These are phyloP conservation scores for Anthopleura sola DNA, from an alignment of 64 coral and sea anemone genomes.

Conservation along the genomic window DNA sequence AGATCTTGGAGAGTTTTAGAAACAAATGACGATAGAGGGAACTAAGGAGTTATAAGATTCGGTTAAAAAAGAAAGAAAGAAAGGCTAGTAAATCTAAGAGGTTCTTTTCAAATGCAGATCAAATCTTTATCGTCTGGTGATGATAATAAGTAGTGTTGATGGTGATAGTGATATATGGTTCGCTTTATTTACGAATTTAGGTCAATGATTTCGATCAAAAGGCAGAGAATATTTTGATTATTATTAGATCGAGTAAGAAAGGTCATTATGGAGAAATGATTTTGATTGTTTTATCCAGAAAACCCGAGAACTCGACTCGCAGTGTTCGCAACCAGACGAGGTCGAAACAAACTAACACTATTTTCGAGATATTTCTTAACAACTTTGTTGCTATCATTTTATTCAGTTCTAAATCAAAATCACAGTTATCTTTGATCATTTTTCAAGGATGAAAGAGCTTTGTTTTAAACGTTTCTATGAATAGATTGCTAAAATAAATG, in stretches of 20 bases:
- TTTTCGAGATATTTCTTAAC: background rate
- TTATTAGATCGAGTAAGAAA: background rate
- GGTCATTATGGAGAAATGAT: background rate
- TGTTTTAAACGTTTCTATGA: background rate
- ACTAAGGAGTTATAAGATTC: background rate
- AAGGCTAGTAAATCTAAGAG: background rate
- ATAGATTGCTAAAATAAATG: background rate
- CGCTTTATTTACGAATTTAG: background rate
- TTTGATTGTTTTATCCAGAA: background rate
- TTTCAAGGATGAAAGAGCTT: background rate
- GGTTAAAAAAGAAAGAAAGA: background rate
- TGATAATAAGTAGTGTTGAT: background rate
- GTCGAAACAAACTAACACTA: background rate
- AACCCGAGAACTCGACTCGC: background rate
- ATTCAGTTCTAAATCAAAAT: background rate
- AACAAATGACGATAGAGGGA: background rate
- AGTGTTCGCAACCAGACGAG: background rate
- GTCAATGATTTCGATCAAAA: background rate
- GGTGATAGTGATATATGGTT: background rate
- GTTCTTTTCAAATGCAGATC: background rate
- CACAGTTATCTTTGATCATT: background rate
- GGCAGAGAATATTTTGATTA: background rate
- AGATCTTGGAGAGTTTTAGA: background rate
- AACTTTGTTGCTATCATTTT: background rate
- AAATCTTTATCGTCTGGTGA: background rate